Evolutionary conservation across 2,888 invertebrate genomes (phyloP).

Genomic region (Plagodis pulveraria): DNA sequence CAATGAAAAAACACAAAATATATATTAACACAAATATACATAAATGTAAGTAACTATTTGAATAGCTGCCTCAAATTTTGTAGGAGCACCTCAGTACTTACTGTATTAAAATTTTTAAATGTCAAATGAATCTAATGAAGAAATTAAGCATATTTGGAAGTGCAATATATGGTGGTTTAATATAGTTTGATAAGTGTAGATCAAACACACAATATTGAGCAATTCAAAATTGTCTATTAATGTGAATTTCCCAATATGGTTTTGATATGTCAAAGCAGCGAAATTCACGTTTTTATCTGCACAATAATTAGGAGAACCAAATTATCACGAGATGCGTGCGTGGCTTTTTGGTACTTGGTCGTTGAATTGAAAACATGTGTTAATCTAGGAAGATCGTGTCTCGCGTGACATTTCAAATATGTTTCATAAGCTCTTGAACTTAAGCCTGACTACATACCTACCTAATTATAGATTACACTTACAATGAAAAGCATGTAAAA

Average conservation of each 20-base stretch:
- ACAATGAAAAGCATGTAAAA: too few species aligned
- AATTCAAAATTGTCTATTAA: too few species aligned
- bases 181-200: too few species aligned
- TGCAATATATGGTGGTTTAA: too few species aligned
- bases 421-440: conserved; percentile 29
- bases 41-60: conserved; percentile 17
- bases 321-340: conserved; percentile 29
- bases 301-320: conserved; percentile 2
- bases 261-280: not conserved
- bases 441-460: conserved; percentile 9
- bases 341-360: conserved; percentile 34
- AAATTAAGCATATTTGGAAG: too few species aligned
- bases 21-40: conserved; percentile 10
- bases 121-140: too few species aligned
- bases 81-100: conserved; percentile 3
- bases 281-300: conserved; percentile 17
- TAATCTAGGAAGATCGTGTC: conserved; percentile 30
- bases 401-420: conserved; percentile 24
- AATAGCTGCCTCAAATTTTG: conserved; percentile 10
- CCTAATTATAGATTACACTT: not conserved
- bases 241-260: too few species aligned
- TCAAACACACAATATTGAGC: too few species aligned
- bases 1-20: not conserved
- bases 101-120: not conserved
- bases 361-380: conserved; percentile 32